Percentiles rank a stretch among this genome's conserved stretches.
These are phyloP conservation scores for Molothrus ater DNA, from an alignment of 2,797 vertebrate genomes.

Conservation along the genomic window DNA sequence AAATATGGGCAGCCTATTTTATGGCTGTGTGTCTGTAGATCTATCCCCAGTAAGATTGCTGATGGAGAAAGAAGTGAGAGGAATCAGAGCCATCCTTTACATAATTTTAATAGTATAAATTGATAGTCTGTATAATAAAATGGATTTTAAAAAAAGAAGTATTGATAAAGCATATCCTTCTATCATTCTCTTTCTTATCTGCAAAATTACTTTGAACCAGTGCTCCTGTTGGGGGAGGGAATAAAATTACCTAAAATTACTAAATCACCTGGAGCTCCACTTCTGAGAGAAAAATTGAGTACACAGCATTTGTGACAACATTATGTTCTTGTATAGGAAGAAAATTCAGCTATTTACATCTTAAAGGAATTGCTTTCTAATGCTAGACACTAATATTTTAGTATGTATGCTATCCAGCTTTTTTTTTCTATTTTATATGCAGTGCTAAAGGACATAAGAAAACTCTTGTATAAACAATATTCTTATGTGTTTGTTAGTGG, in stretches of 20 bases:
- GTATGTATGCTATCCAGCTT: neutral
- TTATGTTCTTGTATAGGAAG: neutral
- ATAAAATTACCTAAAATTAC: neutral
- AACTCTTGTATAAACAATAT: neutral
- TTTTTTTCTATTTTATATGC: neutral
- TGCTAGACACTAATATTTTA: conserved; percentile 4
- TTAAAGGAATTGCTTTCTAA: neutral
- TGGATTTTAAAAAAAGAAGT: neutral
- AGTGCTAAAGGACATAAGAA: neutral
- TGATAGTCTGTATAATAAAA: neutral
- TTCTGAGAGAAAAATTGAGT: neutral
- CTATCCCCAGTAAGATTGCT: neutral
- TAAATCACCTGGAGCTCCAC: neutral
- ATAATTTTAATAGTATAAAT: neutral
- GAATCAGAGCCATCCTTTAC: neutral
- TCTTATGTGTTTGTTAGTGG: neutral
- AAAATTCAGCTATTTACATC: neutral
- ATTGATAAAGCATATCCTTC: neutral
- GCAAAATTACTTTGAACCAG: neutral
- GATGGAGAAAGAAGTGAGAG: neutral
- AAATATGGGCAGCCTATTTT: neutral
- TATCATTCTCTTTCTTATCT: neutral
- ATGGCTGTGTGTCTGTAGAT: neutral
- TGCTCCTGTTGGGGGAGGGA: neutral
- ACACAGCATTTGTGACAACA: neutral